Evolutionary conservation across 2,888 invertebrate species (phyloP).

Genomic region (Lepidocyrtoides sp.): DNA sequence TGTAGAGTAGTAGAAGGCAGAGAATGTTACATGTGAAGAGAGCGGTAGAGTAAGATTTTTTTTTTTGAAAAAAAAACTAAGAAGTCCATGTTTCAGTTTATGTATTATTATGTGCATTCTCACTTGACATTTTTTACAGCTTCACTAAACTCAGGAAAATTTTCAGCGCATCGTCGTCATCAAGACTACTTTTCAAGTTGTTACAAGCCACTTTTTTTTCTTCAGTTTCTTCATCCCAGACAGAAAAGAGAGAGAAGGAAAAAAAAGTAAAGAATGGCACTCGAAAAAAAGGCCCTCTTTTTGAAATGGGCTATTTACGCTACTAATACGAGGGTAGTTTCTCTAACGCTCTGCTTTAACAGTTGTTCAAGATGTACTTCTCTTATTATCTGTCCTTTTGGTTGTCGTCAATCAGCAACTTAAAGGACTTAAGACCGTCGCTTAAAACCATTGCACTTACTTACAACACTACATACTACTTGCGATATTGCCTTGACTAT

Average conservation of each 20-base stretch:
- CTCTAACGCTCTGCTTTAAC: background rate
- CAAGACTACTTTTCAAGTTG: slow-evolving; percentile 66
- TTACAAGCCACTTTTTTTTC: slow-evolving; percentile 38
- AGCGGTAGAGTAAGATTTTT: background rate
- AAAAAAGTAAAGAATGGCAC: no score
- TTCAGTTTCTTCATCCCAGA: background rate
- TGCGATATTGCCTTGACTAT: background rate
- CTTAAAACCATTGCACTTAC: slow-evolving; percentile 7
- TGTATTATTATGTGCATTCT: slow-evolving; percentile 52
- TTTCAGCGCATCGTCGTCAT: slow-evolving; percentile 42
- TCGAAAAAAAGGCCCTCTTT: background rate
- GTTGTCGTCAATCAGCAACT: slow-evolving; percentile 75
- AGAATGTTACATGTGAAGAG: background rate
- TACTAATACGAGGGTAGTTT: slow-evolving; percentile 46
- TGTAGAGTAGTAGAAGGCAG: background rate
- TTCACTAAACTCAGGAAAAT: slow-evolving; percentile 2
- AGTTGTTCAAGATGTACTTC: slow-evolving; percentile 52
- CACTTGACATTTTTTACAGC: slow-evolving; percentile 44
- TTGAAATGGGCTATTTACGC: slow-evolving; percentile 54
- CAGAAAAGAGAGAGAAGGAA: background rate
- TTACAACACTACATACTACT: no score
- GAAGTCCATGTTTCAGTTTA: slow-evolving; percentile 50
- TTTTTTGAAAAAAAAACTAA: background rate
- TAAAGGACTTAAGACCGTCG: background rate
- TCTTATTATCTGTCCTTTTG: slow-evolving; percentile 69